A percentile compares a stretch with the other conserved stretches of the same genome.
Evolutionary conservation across 2,797 vertebrate species (phyloP).

Genomic region (Neostethus bicornis): DNA sequence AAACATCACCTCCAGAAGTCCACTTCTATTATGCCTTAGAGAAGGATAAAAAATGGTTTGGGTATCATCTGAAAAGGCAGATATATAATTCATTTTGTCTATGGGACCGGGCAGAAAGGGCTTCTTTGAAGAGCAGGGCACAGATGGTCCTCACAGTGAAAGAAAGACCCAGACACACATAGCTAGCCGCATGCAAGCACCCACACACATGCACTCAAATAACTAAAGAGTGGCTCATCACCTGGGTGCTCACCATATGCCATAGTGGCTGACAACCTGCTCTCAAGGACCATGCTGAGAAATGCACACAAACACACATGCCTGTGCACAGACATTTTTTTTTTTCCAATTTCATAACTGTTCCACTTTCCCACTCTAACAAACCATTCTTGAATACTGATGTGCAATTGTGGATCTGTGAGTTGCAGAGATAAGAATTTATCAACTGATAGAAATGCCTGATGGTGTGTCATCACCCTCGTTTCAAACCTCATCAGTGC

Average conservation of each 20-base stretch:
- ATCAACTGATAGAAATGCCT: constrained; percentile 62
- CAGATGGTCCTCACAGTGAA: constrained; percentile 82
- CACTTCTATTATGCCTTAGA: constrained; percentile 45
- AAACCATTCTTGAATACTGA: constrained; percentile 60
- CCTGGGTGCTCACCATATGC: constrained; percentile 81
- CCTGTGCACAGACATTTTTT: constrained; percentile 33
- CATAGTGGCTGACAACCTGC: constrained; percentile 71
- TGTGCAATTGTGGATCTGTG: constrained; percentile 52
- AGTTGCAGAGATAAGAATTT: constrained; percentile 53
- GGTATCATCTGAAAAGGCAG: constrained; percentile 72
- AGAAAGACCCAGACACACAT: constrained; percentile 32
- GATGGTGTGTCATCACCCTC: constrained; percentile 47
- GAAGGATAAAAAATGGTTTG: constrained; percentile 69
- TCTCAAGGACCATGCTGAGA: constrained; percentile 59
- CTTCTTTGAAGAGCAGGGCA: constrained; percentile 77
- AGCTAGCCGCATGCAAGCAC: constrained; percentile 11
- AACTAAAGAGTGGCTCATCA: constrained; percentile 70
- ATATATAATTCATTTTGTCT: constrained; percentile 81
- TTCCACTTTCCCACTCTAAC: constrained; percentile 35
- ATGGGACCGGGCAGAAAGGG: constrained; percentile 52
- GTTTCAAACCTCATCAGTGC: constrained; percentile 42
- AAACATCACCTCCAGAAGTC: constrained; percentile 63
- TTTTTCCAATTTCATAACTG: constrained; percentile 42
- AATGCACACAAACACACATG: constrained; percentile 44
- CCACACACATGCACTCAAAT: constrained; percentile 34